Conservation (phyloP, 1,140 invertebrate genomes). For the Pachypsylla venusta region DNA sequence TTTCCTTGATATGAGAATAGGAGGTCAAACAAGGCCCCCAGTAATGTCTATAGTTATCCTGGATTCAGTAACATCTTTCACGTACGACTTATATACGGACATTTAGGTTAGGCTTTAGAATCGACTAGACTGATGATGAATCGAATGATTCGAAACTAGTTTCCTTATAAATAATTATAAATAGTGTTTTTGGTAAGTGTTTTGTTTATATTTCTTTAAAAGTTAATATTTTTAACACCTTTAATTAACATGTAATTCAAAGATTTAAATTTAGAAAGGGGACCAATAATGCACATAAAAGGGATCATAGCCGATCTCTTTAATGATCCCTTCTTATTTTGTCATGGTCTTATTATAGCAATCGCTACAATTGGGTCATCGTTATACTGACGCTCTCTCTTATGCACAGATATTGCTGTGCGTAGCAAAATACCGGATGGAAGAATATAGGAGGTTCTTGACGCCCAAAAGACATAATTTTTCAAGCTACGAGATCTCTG, state of each 20-base stretch:
- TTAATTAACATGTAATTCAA: too few species aligned
- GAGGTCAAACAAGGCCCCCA: neutral
- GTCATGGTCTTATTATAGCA: neutral
- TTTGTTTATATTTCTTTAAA: too few species aligned
- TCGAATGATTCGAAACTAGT: too few species aligned
- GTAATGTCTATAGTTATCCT: neutral
- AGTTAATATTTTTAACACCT: too few species aligned
- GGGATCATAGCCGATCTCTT: neutral
- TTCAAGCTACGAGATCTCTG: neutral
- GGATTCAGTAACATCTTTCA: neutral
- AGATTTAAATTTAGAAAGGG: neutral
- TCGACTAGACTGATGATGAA: too few species aligned
- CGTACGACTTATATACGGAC: neutral
- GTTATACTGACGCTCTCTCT: neutral
- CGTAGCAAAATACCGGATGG: neutral
- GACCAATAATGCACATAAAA: neutral
- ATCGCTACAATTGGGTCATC: neutral
- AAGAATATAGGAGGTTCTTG: neutral
- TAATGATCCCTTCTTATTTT: neutral
- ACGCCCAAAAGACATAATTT: neutral
- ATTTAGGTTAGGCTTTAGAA: too few species aligned
- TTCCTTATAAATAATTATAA: too few species aligned
- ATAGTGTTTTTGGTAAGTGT: too few species aligned
- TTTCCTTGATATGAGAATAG: too few species aligned
- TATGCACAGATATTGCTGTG: neutral